phyloP scores from a whole-genome alignment of 2,113 vertebrate species.

The Physeter macrocephalus region DNA sequence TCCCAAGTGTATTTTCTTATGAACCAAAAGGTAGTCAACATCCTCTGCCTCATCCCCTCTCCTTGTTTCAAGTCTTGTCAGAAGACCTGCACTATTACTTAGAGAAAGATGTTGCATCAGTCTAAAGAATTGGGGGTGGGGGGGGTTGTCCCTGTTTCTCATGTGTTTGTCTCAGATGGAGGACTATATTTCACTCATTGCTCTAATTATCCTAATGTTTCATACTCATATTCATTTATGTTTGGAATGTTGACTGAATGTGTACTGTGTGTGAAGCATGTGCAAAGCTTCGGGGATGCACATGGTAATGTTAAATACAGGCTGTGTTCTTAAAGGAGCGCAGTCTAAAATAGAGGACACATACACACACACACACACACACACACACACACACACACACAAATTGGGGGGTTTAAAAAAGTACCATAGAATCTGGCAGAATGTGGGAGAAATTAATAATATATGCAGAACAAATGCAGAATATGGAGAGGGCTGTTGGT shows the following conservation, averaged over 20 bases:
- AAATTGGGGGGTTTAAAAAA: background rate
- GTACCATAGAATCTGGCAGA: background rate
- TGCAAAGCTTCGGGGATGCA: rapidly evolving
- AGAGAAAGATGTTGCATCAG: background rate
- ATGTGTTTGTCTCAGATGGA: background rate
- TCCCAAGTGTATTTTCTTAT: background rate
- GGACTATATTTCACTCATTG: background rate
- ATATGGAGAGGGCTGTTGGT: background rate
- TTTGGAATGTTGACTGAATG: background rate
- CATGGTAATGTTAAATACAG: background rate
- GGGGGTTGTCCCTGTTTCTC: background rate
- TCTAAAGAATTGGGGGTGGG: background rate
- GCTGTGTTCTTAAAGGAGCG: background rate
- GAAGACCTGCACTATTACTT: background rate
- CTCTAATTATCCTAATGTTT: background rate
- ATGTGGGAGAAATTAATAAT: background rate
- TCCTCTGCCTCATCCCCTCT: background rate
- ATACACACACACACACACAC: background rate
- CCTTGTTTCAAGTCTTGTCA: background rate
- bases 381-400: background rate
- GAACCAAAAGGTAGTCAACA: background rate
- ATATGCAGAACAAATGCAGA: background rate
- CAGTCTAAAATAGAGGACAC: background rate
- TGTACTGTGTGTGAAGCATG: background rate
- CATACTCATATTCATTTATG: background rate